Conservation (phyloP, 2,888 invertebrate species). For the Elaeidobius kamerunicus region DNA sequence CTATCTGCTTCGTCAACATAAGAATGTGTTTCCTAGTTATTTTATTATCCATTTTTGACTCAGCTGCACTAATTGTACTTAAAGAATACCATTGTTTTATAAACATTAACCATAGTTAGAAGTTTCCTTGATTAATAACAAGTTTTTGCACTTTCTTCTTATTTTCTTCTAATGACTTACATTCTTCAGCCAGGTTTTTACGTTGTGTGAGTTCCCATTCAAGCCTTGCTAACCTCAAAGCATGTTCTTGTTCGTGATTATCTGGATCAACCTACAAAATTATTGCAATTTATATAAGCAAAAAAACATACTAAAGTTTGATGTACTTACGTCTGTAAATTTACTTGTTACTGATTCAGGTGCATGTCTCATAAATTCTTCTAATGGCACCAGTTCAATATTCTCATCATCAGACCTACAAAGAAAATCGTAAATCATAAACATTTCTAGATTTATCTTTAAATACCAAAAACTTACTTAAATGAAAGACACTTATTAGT, state of each 20-base stretch:
- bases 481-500: constrained; percentile 93
- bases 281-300: no score
- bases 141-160: constrained; percentile 82
- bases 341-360: constrained; percentile 54
- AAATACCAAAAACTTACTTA: no score
- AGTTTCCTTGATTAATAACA: constrained; percentile 55
- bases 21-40: no score
- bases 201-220: constrained; percentile 91
- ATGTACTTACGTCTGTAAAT: constrained; percentile 40
- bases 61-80: no score
- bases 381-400: constrained; percentile 80
- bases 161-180: constrained; percentile 69
- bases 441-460: no score
- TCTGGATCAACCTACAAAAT: constrained; percentile 38
- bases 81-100: no score
- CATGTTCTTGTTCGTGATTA: constrained; percentile 63
- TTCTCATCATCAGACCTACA: constrained; percentile 86
- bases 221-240: constrained; percentile 76
- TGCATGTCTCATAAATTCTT: constrained; percentile 80
- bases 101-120: neutral
- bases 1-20: no score
- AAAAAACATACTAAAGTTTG: no score
- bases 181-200: constrained; percentile 74
- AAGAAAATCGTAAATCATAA: constrained; percentile 14
- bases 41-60: no score